Conservation (phyloP, 2,113 vertebrate genomes). For the Propithecus coquereli region DNA sequence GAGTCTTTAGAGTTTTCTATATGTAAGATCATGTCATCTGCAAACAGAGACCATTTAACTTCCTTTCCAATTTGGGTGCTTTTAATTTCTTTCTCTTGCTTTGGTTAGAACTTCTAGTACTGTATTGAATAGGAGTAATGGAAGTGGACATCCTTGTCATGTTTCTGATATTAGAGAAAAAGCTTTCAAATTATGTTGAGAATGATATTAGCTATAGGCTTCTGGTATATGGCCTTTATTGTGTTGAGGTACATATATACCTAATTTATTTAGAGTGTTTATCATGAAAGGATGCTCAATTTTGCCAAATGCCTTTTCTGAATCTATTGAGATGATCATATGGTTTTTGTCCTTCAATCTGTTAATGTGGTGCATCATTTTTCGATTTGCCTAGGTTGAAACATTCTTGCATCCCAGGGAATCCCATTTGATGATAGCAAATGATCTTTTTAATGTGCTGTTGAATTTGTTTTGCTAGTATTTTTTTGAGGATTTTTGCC, state of each 20-base stretch:
- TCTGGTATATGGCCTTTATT: not conserved
- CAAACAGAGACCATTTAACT: not conserved
- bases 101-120: not conserved
- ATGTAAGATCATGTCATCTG: not conserved
- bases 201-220: not conserved
- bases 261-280: not conserved
- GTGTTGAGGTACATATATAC: not conserved
- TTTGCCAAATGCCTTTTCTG: not conserved
- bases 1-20: not conserved
- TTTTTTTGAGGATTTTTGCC: not conserved
- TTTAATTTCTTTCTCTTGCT: not conserved
- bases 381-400: not conserved
- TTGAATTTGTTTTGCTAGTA: not conserved
- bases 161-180: not conserved
- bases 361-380: not conserved
- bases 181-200: not conserved
- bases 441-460: not conserved
- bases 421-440: not conserved
- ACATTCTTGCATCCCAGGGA: not conserved
- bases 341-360: not conserved
- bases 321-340: not conserved
- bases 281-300: not conserved
- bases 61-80: not conserved
- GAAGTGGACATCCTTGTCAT: not conserved
- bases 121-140: not conserved